Percentiles rank a stretch among this genome's conserved stretches.
Evolutionary conservation across 2,888 invertebrate species (phyloP).

Genomic region (Notodonta ziczac): DNA sequence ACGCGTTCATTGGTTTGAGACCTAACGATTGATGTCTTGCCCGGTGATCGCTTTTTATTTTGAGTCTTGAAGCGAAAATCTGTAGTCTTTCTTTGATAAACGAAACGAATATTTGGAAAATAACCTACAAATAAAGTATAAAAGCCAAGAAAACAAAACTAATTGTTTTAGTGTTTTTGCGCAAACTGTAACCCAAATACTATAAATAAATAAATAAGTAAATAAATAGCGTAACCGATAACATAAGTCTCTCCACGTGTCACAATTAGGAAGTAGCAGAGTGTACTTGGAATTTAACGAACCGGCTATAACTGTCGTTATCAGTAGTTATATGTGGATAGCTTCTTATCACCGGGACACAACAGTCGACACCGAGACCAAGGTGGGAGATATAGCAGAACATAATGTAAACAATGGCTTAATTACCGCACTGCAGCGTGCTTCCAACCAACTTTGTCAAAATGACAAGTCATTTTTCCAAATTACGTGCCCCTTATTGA

Average conservation of each 20-base stretch:
- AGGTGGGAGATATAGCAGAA: background rate
- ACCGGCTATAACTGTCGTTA: background rate
- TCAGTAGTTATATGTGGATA: background rate
- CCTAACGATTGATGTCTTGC: no score
- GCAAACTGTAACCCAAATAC: no score
- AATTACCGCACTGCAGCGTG: background rate
- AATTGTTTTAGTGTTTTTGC: no score
- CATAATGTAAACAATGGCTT: background rate
- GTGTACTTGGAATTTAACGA: background rate
- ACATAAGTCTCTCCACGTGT: slow-evolving; percentile 3
- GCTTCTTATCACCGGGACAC: slow-evolving; percentile 4
- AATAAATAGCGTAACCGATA: background rate
- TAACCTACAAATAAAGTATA: no score
- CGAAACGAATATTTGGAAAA: no score
- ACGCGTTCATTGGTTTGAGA: background rate
- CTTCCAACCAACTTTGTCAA: background rate
- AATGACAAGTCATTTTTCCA: background rate
- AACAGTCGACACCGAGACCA: slow-evolving; percentile 1
- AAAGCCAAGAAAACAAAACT: no score
- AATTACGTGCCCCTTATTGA: background rate
- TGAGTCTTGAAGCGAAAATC: no score
- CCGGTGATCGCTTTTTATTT: no score
- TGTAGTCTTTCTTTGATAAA: no score
- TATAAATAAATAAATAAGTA: no score
- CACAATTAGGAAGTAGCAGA: background rate